Conservation (phyloP, 2,888 invertebrate genomes). For the Metellina segmentata region DNA sequence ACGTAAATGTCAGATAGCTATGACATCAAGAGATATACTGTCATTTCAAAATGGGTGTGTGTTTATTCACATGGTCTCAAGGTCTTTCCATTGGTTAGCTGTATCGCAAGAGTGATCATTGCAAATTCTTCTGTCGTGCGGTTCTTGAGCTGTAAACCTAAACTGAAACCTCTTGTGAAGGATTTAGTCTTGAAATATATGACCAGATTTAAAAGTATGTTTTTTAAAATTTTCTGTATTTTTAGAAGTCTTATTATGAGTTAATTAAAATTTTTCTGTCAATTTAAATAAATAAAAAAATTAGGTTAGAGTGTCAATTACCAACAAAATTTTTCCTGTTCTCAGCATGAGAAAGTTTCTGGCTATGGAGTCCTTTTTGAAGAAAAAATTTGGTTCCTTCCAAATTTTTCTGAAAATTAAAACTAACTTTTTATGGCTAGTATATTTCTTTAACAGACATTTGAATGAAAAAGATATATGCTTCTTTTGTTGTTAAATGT, state of each 20-base stretch:
- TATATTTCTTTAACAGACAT: too few species aligned
- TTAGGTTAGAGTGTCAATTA: too few species aligned
- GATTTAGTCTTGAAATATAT: neutral
- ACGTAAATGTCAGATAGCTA: neutral
- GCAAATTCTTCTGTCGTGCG: neutral
- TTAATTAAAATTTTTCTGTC: neutral
- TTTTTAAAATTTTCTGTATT: neutral
- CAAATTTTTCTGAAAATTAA: too few species aligned
- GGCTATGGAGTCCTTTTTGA: too few species aligned
- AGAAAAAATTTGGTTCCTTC: too few species aligned
- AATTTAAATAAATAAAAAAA: too few species aligned
- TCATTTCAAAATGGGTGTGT: constrained; percentile 17
- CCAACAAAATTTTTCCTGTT: too few species aligned
- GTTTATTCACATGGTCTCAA: neutral
- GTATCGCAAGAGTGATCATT: neutral
- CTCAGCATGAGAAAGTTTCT: too few species aligned
- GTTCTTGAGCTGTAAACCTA: neutral
- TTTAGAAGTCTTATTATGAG: neutral
- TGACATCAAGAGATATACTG: neutral
- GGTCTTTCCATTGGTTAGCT: neutral
- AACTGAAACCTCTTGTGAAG: neutral
- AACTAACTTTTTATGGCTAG: too few species aligned
- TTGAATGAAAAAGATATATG: too few species aligned
- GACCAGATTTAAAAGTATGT: neutral
- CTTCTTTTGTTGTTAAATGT: too few species aligned